Conservation (phyloP, 2,797 vertebrate species). For the Staurois parvus region DNA sequence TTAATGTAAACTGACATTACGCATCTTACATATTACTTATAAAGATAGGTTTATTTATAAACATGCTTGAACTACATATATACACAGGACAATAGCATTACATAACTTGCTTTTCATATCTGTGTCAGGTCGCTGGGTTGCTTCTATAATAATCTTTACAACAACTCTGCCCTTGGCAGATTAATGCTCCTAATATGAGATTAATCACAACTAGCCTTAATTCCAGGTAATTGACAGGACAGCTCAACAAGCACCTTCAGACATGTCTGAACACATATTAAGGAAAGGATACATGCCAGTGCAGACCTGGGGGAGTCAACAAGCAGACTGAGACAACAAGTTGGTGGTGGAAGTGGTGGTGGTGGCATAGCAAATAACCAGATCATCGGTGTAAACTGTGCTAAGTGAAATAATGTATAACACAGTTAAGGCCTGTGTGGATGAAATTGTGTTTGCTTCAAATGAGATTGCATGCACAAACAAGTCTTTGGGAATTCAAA, state of each 20-base stretch:
- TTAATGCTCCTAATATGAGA: conserved; percentile 44
- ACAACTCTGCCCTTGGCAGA: conserved; percentile 18
- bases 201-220: conserved; percentile 43
- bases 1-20: no score
- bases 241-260: conserved; percentile 54
- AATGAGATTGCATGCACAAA: no score
- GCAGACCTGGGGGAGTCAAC: background rate
- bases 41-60: no score
- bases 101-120: background rate
- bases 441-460: no score
- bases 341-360: background rate
- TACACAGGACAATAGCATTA: background rate
- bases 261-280: conserved; percentile 7
- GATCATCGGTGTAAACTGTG: no score
- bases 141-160: conserved; percentile 14
- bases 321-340: background rate
- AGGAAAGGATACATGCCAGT: background rate
- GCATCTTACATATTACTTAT: no score
- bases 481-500: no score
- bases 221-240: conserved; percentile 25
- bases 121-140: conserved; percentile 21
- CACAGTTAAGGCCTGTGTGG: no score
- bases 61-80: background rate
- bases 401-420: no score
- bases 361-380: background rate